Conservation (phyloP, 2,888 invertebrate genomes). For the Scelioninae gen. 1 region DNA sequence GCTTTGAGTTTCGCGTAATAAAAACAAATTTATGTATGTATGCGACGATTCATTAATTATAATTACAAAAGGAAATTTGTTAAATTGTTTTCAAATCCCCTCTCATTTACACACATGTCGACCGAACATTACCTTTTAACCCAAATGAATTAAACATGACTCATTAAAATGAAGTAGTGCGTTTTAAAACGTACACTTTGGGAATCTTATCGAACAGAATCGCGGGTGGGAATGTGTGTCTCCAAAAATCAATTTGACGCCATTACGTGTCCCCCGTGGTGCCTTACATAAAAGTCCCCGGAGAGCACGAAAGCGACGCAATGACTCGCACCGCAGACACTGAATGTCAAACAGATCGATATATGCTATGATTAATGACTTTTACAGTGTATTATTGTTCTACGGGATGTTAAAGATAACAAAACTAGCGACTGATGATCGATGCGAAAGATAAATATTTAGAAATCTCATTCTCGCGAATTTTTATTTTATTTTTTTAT, state of each 20-base stretch:
- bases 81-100: slow-evolving; percentile 54
- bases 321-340: slow-evolving; percentile 71
- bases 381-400: slow-evolving; percentile 53
- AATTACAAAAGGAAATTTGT: slow-evolving; percentile 53
- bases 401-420: slow-evolving; percentile 49
- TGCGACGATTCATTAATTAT: slow-evolving; percentile 44
- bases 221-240: slow-evolving; percentile 43
- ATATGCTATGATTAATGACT: slow-evolving; percentile 75
- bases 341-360: slow-evolving; percentile 76
- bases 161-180: slow-evolving; percentile 55
- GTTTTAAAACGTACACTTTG: slow-evolving; percentile 47
- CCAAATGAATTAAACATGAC: slow-evolving; percentile 57
- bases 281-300: slow-evolving; percentile 60
- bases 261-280: slow-evolving; percentile 58
- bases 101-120: slow-evolving; percentile 31
- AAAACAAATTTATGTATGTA: slow-evolving; percentile 32
- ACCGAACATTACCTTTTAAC: slow-evolving; percentile 35
- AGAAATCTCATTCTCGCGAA: slow-evolving; percentile 1
- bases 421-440: slow-evolving; percentile 47
- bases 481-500: neutral
- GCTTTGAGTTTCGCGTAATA: neutral
- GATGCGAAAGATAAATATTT: slow-evolving; percentile 23
- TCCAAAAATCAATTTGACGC: slow-evolving; percentile 68
- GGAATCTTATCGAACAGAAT: slow-evolving; percentile 49
- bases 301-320: slow-evolving; percentile 65